Evolutionary conservation across 2,113 vertebrate genomes (phyloP).

Genomic region (Synchiropus splendidus): DNA sequence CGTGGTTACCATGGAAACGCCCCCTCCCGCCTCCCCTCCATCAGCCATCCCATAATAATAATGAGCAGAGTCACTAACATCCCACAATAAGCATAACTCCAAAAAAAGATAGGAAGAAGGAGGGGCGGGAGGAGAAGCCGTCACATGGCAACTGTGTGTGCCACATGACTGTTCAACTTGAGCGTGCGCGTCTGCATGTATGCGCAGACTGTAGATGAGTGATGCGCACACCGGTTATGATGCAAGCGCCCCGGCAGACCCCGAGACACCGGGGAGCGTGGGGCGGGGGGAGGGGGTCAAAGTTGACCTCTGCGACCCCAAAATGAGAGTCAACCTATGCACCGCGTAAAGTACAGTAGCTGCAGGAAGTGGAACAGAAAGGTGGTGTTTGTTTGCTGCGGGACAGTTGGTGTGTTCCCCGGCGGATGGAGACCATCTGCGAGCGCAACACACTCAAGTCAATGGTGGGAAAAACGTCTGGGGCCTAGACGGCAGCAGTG

Average conservation of each 20-base stretch:
- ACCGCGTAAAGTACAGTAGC: too few relatives aligned
- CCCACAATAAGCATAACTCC: conserved; percentile 76
- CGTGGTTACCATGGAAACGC: conserved; percentile 60
- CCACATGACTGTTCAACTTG: conserved; percentile 65
- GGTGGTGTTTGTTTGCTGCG: too few relatives aligned
- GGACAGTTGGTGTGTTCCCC: too few relatives aligned
- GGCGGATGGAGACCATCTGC: background rate
- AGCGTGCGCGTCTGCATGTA: conserved; percentile 53
- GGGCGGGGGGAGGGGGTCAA: background rate
- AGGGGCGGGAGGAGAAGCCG: conserved; percentile 28
- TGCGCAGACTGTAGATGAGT: conserved; percentile 30
- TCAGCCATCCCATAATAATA: conserved; percentile 70
- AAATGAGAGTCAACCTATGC: too few relatives aligned
- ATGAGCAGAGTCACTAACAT: conserved; percentile 67
- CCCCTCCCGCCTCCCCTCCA: conserved; percentile 32
- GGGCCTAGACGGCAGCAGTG: conserved; percentile 30
- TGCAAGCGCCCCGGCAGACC: background rate
- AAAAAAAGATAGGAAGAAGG: conserved; percentile 54
- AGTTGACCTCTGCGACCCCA: conserved; percentile 13
- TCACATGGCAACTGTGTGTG: conserved; percentile 67
- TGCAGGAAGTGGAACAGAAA: too few relatives aligned
- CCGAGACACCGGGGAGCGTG: too few relatives aligned
- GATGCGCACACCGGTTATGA: background rate
- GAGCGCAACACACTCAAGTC: conserved; percentile 16
- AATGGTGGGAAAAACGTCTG: conserved; percentile 57